These are phyloP conservation scores for Palythoa caribaeorum DNA, from an alignment of 92 coral and sea anemone species.

Conservation along the genomic window DNA sequence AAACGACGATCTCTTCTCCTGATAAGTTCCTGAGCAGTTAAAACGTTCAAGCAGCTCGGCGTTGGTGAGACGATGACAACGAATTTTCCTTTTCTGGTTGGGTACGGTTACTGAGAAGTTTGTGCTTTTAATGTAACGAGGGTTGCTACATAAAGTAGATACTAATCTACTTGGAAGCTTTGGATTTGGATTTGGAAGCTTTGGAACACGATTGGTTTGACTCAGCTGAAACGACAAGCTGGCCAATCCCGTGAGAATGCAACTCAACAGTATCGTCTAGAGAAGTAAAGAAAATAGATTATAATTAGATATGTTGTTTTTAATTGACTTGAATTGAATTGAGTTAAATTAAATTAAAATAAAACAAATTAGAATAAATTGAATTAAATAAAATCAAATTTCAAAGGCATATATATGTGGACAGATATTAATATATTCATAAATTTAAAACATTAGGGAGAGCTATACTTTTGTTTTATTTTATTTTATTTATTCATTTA, in stretches of 20 bases:
- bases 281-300: background rate
- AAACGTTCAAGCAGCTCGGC: slow-evolving; percentile 11
- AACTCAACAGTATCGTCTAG: background rate
- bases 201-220: background rate
- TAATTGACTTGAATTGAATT: no score
- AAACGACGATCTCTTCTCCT: slow-evolving; percentile 11
- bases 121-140: background rate
- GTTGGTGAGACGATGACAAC: slow-evolving; percentile 16
- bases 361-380: no score
- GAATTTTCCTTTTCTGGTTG: background rate
- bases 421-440: no score
- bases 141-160: background rate
- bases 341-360: no score
- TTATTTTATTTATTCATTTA: no score
- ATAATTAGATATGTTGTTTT: no score
- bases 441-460: no score
- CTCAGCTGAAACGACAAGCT: background rate
- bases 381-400: no score
- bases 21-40: slow-evolving; percentile 30
- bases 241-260: background rate
- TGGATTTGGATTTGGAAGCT: background rate
- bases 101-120: background rate
- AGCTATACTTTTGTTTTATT: no score
- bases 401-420: no score
- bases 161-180: background rate